Evolutionary conservation across 2,113 vertebrate species (phyloP), one percentile per base, ranked within the genome.

Genomic region (Lepidothrix coronata): DNA sequence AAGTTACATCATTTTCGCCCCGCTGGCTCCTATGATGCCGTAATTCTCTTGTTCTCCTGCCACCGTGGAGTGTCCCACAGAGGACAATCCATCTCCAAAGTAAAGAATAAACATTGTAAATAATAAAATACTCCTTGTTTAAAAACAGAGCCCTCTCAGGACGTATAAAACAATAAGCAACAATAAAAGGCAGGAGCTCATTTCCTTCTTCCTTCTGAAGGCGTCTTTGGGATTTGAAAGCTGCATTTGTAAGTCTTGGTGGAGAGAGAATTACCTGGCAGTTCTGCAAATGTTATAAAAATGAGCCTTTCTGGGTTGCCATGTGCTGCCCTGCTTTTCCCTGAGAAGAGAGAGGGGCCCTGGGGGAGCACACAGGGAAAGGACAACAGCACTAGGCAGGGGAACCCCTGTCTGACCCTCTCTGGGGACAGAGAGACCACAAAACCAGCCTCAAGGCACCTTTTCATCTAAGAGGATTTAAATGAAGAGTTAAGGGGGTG

Each of bases 151-250:
- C 71, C 37, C 93, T 78, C 80, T 17, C 77, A 41, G 89, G 94
- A 41, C 87, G 59, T 57, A 46, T 31, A 49, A 10, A 85, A 51
- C 55, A 52, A 61, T n/a, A 49, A 23, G 73, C 73, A 57, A 8
- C 57, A 35, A 54, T 30, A 49, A 94, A 91, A 62, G 62, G 86
- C 86, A 89, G 77, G 66, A 82, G 54, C 93, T 79, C 87, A 39
- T 94, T 94, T 95, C 94, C 94, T 94, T 35, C 73, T 76, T n/a
- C 49, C 62, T 35, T 72, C 81, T 72, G 65, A 39, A 78, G 70
- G 48, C 5, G 1, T 19, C 85, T 94, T 37, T 39, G 88, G 83
- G 94, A 33, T 85, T 61, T 39, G 65, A 68, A 14, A 85, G 65
- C 51, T 16, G 76, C 52, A 14, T 46, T 54, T 7, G 33, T 4